Conservation (phyloP, 2,888 invertebrate species). For the Aquatica leii region DNA sequence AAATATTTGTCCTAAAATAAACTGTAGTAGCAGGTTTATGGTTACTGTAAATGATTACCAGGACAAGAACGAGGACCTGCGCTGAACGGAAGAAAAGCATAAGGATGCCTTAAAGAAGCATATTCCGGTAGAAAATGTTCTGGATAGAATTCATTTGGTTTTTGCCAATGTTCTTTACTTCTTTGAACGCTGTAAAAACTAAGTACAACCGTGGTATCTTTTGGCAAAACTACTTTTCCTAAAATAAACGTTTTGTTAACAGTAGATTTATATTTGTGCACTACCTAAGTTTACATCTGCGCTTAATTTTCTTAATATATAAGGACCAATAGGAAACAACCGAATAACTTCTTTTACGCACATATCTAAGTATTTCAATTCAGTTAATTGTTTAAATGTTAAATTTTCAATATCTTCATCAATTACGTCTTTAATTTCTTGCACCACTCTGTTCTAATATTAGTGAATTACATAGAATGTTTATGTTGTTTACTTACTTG, state of each 20-base stretch:
- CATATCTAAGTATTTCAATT: slow-evolving; percentile 50
- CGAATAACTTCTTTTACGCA: slow-evolving; percentile 52
- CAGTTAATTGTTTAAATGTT: slow-evolving; percentile 44
- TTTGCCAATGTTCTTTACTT: slow-evolving; percentile 49
- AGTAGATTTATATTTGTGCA: neutral
- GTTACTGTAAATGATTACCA: neutral
- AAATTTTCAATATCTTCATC: slow-evolving; percentile 42
- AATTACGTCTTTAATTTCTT: slow-evolving; percentile 48
- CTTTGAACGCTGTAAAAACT: slow-evolving; percentile 51
- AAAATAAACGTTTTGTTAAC: neutral
- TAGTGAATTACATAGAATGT: neutral
- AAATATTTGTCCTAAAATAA: slow-evolving; percentile 18
- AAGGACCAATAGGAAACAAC: slow-evolving; percentile 52
- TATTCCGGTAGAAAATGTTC: slow-evolving; percentile 54
- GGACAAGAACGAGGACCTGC: slow-evolving; percentile 41
- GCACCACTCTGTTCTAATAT: slow-evolving; percentile 41
- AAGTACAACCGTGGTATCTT: slow-evolving; percentile 45
- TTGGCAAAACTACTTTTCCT: slow-evolving; percentile 47
- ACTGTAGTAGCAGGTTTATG: neutral
- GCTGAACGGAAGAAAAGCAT: slow-evolving; percentile 53
- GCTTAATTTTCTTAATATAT: slow-evolving; percentile 46
- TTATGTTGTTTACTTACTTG: slow-evolving; percentile 43
- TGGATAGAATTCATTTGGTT: slow-evolving; percentile 53
- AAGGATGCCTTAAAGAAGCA: slow-evolving; percentile 46
- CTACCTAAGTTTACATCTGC: slow-evolving; percentile 49